A percentile compares a stretch with the other conserved stretches of the same genome.
phyloP scores from a whole-genome alignment of 37 sponge, comb jelly and placozoan species.

The Ianthella basta region DNA sequence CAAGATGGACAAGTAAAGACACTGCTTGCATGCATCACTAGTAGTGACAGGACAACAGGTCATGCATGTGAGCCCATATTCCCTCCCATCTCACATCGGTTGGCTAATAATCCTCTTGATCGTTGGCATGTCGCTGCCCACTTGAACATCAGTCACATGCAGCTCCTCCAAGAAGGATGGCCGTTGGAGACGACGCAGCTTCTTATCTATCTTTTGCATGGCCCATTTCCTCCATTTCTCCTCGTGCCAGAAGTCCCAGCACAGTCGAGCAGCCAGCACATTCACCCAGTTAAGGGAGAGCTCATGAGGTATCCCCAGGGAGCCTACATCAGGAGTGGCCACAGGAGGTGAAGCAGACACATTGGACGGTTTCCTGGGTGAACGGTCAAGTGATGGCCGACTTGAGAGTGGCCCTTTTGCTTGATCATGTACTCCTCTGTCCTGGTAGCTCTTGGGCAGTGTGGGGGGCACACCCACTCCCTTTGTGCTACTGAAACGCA shows the following conservation, averaged over 20 bases:
- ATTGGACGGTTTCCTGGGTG: too few species aligned
- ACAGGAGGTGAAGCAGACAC: not conserved
- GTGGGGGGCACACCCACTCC: too few species aligned
- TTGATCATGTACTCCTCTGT: too few species aligned
- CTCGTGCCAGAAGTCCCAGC: constrained; percentile 89
- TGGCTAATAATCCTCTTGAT: constrained; percentile 33
- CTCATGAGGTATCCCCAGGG: not conserved
- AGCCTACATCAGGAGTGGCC: not conserved
- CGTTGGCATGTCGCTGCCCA: constrained; percentile 74
- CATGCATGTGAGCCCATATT: too few species aligned
- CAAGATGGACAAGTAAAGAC: not conserved
- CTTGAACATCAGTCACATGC: constrained; percentile 63
- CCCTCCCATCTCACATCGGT: not conserved
- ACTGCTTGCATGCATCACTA: too few species aligned
- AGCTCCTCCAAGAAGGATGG: constrained; percentile 80
- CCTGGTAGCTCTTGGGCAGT: too few species aligned
- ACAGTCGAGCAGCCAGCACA: constrained; percentile 63
- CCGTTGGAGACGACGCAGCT: constrained; percentile 69
- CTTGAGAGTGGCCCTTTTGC: not conserved
- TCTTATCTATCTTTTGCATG: constrained; percentile 55
- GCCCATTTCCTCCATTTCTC: constrained; percentile 71
- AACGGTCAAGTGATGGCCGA: not conserved
- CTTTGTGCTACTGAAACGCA: too few species aligned
- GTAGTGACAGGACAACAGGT: too few species aligned
- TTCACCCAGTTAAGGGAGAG: constrained; percentile 72